Conservation (phyloP, 64 coral and sea anemone species). For the Astreopora myriophthalma region DNA sequence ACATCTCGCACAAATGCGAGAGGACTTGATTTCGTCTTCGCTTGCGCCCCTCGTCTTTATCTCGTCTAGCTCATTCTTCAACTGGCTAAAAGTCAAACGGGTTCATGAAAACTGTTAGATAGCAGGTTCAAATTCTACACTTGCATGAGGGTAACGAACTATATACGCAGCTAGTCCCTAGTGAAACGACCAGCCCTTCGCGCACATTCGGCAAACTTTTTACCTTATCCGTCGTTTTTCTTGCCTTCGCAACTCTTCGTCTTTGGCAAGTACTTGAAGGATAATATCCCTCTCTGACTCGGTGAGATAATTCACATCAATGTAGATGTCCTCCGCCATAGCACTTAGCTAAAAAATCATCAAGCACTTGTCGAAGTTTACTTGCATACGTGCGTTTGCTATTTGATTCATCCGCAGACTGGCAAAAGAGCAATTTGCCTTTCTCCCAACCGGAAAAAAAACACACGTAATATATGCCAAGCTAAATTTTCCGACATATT, state of each 20-base stretch:
- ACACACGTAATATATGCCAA: neutral
- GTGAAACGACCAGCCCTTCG: neutral
- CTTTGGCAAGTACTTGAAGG: conserved; percentile 84
- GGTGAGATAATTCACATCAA: conserved; percentile 95
- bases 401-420: neutral
- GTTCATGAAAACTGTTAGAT: neutral
- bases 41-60: conserved; percentile 69
- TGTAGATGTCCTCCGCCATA: conserved; percentile 92
- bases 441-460: neutral
- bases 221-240: conserved; percentile 90
- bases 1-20: conserved; percentile 83
- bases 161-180: neutral
- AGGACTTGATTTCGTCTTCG: conserved; percentile 42
- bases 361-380: neutral
- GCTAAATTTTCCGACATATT: neutral
- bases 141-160: no score
- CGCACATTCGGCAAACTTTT: neutral
- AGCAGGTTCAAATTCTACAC: neutral
- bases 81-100: conserved; percentile 39
- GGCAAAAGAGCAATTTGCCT: neutral
- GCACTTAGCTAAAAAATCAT: neutral
- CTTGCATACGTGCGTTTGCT: neutral
- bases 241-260: conserved; percentile 80
- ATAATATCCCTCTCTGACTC: conserved; percentile 89
- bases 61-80: conserved; percentile 84